Evolutionary conservation across 2,888 invertebrate genomes (phyloP), one percentile per base, ranked within the genome.

Genomic region (Cremastobaeus sp.): DNA sequence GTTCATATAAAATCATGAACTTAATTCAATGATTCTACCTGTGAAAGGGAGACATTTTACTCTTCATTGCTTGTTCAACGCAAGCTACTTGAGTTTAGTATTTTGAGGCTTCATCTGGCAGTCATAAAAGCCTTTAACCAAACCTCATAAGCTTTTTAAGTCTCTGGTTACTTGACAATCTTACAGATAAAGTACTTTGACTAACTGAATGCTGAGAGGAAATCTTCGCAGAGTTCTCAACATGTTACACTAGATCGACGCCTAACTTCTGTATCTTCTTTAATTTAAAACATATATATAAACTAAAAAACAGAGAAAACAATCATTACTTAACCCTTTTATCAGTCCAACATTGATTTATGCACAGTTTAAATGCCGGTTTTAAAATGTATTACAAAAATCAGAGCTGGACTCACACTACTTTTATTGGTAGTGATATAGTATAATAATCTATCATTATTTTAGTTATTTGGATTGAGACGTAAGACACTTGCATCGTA

Each of bases 11-110:
- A 35, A 41, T 25, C 32, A 9, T 48, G 35, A 25, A 48, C 25
- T 21, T n/a, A 45, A 52, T 32, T 69, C 15, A 47, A 14, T 43
- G 35, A 62, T 64, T 68, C 70, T 70, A 74, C 74, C 74, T 74
- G 74, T 65, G 90, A 88, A 94, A 94, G 81, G 93, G 93, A 88
- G 93, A 92, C 94, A 94, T 94, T 88, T 89, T 90, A 85, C 88
- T 88, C 85, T 87, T 89, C 89, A 89, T 88, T 82, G 83, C 86
- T 76, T 77, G 66, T 47, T 47, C 28, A 60, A 71, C 37, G 37
- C 64, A 75, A 75, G 62, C 68, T 73, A 64, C 52, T 43, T 68
- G 71, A 54, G 32, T 75, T 75, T 68, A 71, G 68, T 64, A 59
- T 47, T 68, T 68, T 34, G 62, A 64, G 71, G 45, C 66, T 71